Evolutionary conservation across 2,797 vertebrate species (phyloP), one percentile per base, ranked within the genome.

Genomic region (Antennarius maculatus): DNA sequence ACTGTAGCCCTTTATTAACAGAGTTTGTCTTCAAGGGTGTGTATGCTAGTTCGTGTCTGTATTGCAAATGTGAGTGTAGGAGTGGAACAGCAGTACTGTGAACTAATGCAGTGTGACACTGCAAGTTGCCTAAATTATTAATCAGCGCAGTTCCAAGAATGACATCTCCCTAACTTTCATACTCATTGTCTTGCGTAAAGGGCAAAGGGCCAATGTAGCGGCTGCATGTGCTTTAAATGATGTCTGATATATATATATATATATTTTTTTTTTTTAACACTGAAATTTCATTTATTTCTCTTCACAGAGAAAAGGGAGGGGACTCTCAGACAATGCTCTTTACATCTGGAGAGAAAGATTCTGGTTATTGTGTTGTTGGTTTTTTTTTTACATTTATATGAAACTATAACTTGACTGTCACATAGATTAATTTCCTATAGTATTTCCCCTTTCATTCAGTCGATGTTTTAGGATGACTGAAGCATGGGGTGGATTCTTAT

Each of bases 91-190:
- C 54, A 69, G 17, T 47, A 17, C 46, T 27, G 74, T 87, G 84
- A 89, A 72, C 49, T 89, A 88, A 92, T 90, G 85, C 74, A 80
- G 80, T 80, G 86, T 89, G 87, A 92, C 79, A 66, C 84, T 74
- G 77, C 71, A 6, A 84, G 64, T 80, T 43, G 34, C 42, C 79
- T 93, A 61, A 92, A 93, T 92, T 88, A 93, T 91, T 92, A 58
- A 93, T 87, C 60, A 68, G 54, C 58, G 8, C 67, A 58, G 76
- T 66, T 64, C 63, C 18, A 59, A 63, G 79, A 80, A 85, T 28
- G 72, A 80, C 76, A 69, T 79, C 76, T 75, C 61, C 81, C 69
- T 54, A 76, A 85, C 83, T 86, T 85, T 68, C 58, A 66, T 63
- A 56, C 84, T 69, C 69, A 29, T 66, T 75, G 54, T 66, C 46